phyloP scores from a whole-genome alignment of 2,113 vertebrate species.

The Chunga burmeisteri region DNA sequence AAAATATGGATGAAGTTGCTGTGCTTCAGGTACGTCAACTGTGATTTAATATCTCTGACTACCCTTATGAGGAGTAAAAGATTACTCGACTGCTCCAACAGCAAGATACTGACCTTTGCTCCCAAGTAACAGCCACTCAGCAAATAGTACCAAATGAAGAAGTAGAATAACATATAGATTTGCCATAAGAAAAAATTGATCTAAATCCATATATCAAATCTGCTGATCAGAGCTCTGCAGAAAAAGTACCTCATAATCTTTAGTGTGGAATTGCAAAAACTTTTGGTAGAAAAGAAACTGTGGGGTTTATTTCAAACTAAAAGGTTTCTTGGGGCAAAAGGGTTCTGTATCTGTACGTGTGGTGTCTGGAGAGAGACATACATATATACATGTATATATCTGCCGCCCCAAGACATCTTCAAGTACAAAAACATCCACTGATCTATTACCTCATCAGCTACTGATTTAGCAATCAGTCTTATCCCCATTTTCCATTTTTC shows the following conservation, averaged over 20 bases:
- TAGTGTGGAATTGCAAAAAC: slow-evolving; percentile 46
- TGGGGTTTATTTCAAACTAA: background rate
- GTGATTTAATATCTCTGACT: slow-evolving; percentile 95
- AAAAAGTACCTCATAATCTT: slow-evolving; percentile 65
- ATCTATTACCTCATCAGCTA: background rate
- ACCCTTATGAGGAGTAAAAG: slow-evolving; percentile 82
- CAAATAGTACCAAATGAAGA: slow-evolving; percentile 87
- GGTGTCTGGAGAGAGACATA: background rate
- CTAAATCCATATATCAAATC: slow-evolving; percentile 83
- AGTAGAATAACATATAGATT: slow-evolving; percentile 84
- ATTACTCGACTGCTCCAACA: slow-evolving; percentile 82
- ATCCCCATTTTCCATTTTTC: background rate
- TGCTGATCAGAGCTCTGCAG: slow-evolving; percentile 81
- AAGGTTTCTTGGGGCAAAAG: background rate
- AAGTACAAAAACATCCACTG: background rate
- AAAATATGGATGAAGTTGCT: slow-evolving; percentile 97
- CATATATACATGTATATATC: background rate
- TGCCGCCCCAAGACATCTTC: background rate
- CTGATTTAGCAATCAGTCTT: background rate
- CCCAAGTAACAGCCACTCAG: slow-evolving; percentile 85
- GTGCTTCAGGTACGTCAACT: slow-evolving; percentile 90
- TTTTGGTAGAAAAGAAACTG: slow-evolving; percentile 11
- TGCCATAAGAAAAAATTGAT: slow-evolving; percentile 84
- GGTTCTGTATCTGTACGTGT: background rate
- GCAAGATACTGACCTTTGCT: slow-evolving; percentile 85